Evolutionary conservation across 2,888 invertebrate species (phyloP).

Genomic region (Empis livida): DNA sequence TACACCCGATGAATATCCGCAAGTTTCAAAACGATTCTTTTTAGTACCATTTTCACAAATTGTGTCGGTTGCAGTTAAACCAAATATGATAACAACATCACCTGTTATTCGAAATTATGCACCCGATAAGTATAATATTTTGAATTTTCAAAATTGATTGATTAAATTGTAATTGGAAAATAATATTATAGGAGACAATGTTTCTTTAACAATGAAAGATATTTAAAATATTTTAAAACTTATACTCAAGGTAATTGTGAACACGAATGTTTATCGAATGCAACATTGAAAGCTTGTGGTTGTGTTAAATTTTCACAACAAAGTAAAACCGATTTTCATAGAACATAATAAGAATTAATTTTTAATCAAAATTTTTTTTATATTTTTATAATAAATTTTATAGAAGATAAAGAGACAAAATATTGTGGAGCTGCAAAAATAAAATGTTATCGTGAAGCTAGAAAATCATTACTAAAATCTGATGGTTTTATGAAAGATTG

Average conservation of each 20-base stretch:
- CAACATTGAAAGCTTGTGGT: slow-evolving; percentile 46
- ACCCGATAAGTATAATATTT: slow-evolving; percentile 20
- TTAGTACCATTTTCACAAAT: slow-evolving; percentile 49
- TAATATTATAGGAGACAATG: slow-evolving; percentile 44
- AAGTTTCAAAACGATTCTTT: slow-evolving; percentile 49
- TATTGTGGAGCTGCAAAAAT: neutral
- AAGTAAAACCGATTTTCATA: neutral
- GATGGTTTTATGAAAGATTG: slow-evolving; percentile 27
- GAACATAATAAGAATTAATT: slow-evolving; percentile 34
- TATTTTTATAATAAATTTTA: neutral
- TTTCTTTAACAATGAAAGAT: slow-evolving; percentile 50
- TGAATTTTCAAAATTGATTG: neutral
- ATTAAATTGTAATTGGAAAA: too few relatives aligned
- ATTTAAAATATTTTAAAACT: slow-evolving; percentile 48
- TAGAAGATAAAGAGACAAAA: neutral
- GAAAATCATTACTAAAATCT: neutral
- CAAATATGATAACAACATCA: slow-evolving; percentile 56
- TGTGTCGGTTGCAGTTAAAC: slow-evolving; percentile 48
- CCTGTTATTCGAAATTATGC: slow-evolving; percentile 45
- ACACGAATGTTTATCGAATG: slow-evolving; percentile 56
- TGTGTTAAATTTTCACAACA: slow-evolving; percentile 52
- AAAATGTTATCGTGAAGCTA: slow-evolving; percentile 1
- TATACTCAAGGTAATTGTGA: slow-evolving; percentile 63
- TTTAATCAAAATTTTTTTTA: slow-evolving; percentile 23
- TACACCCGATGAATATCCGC: slow-evolving; percentile 49